Evolutionary conservation across 2,888 invertebrate genomes (phyloP).

Genomic region (Psococerastis gibbosa): DNA sequence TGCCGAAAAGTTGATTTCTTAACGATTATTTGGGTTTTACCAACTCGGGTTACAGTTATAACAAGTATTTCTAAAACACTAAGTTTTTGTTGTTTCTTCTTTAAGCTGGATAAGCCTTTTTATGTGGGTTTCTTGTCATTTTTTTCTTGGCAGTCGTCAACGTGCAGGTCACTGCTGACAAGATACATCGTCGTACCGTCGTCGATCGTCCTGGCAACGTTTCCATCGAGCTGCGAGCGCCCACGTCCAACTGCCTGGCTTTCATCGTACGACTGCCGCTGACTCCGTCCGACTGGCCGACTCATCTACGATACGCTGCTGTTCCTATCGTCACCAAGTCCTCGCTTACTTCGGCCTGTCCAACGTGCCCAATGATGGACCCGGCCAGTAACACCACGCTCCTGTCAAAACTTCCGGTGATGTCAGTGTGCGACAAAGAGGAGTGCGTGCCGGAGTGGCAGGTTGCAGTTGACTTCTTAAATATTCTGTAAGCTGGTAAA

Average conservation of each 20-base stretch:
- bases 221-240: too few relatives aligned
- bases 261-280: too few relatives aligned
- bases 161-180: neutral
- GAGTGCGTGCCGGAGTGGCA: slow-evolving; percentile 8
- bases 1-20: too few relatives aligned
- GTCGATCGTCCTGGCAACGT: too few relatives aligned
- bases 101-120: too few relatives aligned
- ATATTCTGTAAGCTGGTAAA: neutral
- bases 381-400: slow-evolving; percentile 15
- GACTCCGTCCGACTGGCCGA: neutral
- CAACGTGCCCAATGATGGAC: slow-evolving; percentile 14
- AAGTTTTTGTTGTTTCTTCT: too few relatives aligned
- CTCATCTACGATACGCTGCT: neutral
- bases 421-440: slow-evolving; percentile 1
- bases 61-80: too few relatives aligned
- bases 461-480: neutral
- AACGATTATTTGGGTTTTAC: too few relatives aligned
- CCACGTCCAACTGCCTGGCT: too few relatives aligned
- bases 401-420: neutral
- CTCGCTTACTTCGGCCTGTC: neutral
- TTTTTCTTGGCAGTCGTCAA: too few relatives aligned
- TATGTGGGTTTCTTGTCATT: too few relatives aligned
- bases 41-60: too few relatives aligned
- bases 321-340: neutral
- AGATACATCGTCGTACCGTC: neutral